Conservation (phyloP, 2,888 invertebrate species). For the Melikaiella ostensackeni region DNA sequence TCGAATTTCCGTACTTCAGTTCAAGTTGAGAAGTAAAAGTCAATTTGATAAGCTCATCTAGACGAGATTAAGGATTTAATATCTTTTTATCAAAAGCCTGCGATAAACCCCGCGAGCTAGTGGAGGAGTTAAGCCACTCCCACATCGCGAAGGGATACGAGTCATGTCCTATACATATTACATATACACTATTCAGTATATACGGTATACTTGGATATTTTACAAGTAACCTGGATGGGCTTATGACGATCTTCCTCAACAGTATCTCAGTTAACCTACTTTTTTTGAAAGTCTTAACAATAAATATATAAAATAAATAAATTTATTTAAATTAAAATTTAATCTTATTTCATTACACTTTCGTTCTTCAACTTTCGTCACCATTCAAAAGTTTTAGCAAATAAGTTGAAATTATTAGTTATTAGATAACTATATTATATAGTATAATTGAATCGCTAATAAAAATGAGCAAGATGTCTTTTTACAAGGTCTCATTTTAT, state of each 20-base stretch:
- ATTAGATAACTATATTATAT: not conserved
- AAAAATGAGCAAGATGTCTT: no score
- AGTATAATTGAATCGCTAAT: no score
- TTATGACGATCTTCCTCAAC: constrained; percentile 28
- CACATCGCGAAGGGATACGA: not conserved
- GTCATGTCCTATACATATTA: constrained; percentile 1
- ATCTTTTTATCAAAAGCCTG: constrained; percentile 14
- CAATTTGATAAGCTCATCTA: constrained; percentile 1
- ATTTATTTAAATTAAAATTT: no score
- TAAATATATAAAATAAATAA: no score
- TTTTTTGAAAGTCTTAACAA: constrained; percentile 11
- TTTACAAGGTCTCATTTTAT: no score
- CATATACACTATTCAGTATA: not conserved
- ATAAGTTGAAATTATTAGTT: not conserved
- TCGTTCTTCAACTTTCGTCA: not conserved
- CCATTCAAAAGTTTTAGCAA: not conserved
- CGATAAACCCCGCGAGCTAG: not conserved
- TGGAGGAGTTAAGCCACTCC: not conserved
- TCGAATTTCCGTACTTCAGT: not conserved
- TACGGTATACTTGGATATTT: constrained; percentile 12
- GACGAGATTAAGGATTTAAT: constrained; percentile 11
- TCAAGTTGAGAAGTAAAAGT: not conserved
- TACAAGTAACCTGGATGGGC: constrained; percentile 28
- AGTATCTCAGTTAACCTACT: constrained; percentile 34
- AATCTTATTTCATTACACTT: no score